A percentile compares a stretch with the other conserved stretches of the same genome.
Conservation (phyloP, 2,113 vertebrate species). For the Rhinoderma darwinii region DNA sequence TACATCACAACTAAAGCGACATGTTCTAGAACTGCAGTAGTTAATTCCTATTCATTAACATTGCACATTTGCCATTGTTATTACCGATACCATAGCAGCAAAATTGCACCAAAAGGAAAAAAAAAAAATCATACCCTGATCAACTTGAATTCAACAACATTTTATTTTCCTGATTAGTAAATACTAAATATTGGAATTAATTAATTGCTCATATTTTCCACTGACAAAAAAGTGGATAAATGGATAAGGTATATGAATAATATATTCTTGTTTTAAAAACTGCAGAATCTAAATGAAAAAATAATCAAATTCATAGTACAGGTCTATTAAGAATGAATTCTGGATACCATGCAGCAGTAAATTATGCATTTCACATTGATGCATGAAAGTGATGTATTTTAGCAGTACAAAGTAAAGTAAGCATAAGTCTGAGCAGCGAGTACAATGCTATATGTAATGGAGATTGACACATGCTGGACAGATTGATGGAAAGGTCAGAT, state of each 20-base stretch:
- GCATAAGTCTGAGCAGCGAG: conserved; percentile 6
- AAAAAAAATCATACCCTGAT: not conserved
- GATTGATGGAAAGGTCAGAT: conserved; percentile 13
- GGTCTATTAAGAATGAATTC: conserved; percentile 41
- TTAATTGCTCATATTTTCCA: not conserved
- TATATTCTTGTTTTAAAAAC: not conserved
- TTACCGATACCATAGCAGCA: too few species aligned
- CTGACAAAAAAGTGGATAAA: conserved; percentile 1
- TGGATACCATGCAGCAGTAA: conserved; percentile 20
- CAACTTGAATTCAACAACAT: not conserved
- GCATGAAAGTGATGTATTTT: conserved; percentile 10
- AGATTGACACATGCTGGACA: conserved; percentile 9
- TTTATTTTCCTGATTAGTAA: not conserved
- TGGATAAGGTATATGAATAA: conserved; percentile 36
- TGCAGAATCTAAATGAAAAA: conserved; percentile 23
- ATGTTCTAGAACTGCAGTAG: too few species aligned
- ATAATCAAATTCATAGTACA: conserved; percentile 18
- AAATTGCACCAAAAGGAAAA: too few species aligned
- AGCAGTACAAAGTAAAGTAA: conserved; percentile 17
- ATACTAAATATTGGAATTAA: not conserved
- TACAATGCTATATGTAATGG: conserved; percentile 1
- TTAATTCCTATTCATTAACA: too few species aligned
- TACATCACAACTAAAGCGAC: too few species aligned
- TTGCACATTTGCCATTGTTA: too few species aligned
- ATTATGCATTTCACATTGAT: conserved; percentile 41